phyloP scores from a whole-genome alignment of 2,888 invertebrate species.

The Lasioglossum lativentre region DNA sequence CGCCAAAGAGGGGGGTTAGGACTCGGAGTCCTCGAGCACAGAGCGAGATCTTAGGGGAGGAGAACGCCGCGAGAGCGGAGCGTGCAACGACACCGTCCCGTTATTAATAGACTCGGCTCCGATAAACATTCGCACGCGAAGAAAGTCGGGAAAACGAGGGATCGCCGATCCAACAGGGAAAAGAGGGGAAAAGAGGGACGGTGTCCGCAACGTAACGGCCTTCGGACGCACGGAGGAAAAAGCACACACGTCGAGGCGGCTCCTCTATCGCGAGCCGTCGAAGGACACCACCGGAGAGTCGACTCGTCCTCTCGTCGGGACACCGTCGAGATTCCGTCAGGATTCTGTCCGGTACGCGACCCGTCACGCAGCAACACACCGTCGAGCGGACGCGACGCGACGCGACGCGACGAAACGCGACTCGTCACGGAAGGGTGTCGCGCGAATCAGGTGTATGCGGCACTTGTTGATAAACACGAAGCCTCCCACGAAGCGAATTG shows the following conservation, averaged over 20 bases:
- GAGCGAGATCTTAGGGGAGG: constrained; percentile 9
- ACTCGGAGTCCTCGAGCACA: background rate
- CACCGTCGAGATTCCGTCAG: background rate
- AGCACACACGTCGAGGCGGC: background rate
- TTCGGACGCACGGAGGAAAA: background rate
- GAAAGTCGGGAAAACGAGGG: background rate
- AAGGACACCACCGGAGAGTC: background rate
- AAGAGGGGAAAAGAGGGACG: background rate
- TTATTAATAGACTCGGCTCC: constrained; percentile 48
- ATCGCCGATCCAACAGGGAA: background rate
- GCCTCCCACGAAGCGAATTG: constrained; percentile 61
- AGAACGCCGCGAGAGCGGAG: constrained; percentile 10
- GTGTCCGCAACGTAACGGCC: background rate
- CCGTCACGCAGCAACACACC: constrained; percentile 12
- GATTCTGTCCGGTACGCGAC: background rate
- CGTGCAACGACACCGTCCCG: constrained; percentile 48
- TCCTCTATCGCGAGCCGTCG: background rate
- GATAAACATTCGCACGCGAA: constrained; percentile 17
- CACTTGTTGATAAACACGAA: constrained; percentile 78
- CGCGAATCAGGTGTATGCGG: constrained; percentile 62
- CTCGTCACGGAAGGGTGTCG: constrained; percentile 34
- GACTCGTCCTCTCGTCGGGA: constrained; percentile 9
- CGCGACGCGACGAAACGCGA: constrained; percentile 20
- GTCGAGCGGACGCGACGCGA: constrained; percentile 12
- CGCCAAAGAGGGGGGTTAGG: background rate